Base-by-base conservation (phyloP, 2,888 invertebrate species). In the Acrobasis suavella region DNA sequence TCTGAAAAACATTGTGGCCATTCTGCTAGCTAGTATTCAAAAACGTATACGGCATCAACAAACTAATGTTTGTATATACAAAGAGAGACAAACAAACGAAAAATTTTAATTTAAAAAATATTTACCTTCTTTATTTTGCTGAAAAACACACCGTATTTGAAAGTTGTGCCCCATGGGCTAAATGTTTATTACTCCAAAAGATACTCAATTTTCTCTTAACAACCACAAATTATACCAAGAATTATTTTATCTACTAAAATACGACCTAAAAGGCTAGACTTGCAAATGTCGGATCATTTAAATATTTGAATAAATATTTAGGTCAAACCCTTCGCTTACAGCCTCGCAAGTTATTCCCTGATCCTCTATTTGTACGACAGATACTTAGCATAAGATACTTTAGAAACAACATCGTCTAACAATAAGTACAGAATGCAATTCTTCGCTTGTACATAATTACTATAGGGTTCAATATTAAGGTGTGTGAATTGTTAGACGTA, bases 361-460 rank as follows among this genome's bases (percentile, higher is more conserved):
- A 55, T 55, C 55, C 39, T 39, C 55, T 55, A 56, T 56, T 56
- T 56, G 56, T 56, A 56, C 56, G 22, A 42, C 42, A 56, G 42
- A 22, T 22, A 42, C 42, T 42, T 42, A 56, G 42, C 22, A 56
- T 38, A 38, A n/a, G 32, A 15, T 17, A 56, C 56, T 42, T 42
- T 56, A 17, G 42, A 22, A 22, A 42, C 39, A 15, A 15, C 16
- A 12, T 9, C 42, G 42, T 38, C 42, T 56, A 38, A 22, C 12
- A 22, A 15, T 22, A 22, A 14, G 8, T 39, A 38, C 39, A 37
- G 10, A 56, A n/a, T 56, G 42, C 9, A 56, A 16, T 42, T 42
- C 16, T 56, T 22, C 17, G 0, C 9, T 42, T 14, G 1, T 16
- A 56, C 9, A 14, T 14, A 42, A 56, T 22, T 2, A 22, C 22